Conservation (phyloP, 2,797 vertebrate genomes). For the Gymnoscopelus braueri region DNA sequence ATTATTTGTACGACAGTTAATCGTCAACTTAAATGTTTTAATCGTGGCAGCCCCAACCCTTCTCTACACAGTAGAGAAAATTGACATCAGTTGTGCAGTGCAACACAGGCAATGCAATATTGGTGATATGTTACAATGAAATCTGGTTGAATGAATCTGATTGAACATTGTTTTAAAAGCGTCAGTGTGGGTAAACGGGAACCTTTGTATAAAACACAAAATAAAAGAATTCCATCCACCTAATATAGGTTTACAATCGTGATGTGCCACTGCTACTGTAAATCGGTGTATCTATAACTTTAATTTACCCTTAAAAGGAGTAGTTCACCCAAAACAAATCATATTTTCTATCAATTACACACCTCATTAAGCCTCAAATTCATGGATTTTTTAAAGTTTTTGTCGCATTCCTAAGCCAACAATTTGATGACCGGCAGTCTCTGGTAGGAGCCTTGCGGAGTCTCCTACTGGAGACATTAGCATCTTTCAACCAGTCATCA, state of each 20-base stretch:
- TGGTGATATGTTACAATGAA: background rate
- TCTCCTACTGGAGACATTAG: no score
- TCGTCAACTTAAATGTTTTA: background rate
- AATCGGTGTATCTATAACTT: no score
- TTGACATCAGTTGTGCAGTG: background rate
- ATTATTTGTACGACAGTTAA: background rate
- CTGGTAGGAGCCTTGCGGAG: no score
- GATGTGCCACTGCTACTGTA: background rate
- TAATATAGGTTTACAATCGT: constrained; percentile 50
- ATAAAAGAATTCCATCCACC: constrained; percentile 19
- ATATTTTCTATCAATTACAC: no score
- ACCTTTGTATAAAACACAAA: constrained; percentile 20
- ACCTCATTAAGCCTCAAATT: no score
- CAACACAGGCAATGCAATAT: constrained; percentile 15
- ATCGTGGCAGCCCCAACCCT: background rate
- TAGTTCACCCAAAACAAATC: no score
- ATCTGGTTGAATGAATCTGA: background rate
- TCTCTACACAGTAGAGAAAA: constrained; percentile 1
- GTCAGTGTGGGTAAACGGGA: background rate
- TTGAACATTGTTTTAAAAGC: background rate
- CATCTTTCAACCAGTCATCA: no score
- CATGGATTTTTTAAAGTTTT: no score
- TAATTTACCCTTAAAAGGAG: no score
- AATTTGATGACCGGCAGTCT: no score
- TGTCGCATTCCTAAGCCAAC: no score